phyloP scores from a whole-genome alignment of 2,113 vertebrate genomes.

The Colaptes auratus region DNA sequence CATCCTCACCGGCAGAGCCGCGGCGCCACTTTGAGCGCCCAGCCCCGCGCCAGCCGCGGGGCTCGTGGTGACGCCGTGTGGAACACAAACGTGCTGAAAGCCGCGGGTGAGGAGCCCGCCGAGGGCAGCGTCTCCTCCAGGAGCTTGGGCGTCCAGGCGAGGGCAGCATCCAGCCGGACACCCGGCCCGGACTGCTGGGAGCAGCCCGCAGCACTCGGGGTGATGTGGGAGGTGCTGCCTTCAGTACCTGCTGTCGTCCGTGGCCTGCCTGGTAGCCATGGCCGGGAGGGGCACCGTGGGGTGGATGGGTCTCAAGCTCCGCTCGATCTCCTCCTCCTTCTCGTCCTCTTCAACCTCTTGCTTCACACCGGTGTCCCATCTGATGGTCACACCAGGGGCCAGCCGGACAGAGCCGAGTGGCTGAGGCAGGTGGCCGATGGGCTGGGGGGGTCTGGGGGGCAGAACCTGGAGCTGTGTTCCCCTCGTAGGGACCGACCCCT shows the following conservation, averaged over 20 bases:
- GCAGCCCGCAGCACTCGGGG: not conserved
- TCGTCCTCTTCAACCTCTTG: not conserved
- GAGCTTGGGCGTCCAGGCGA: not conserved
- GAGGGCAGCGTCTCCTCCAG: not conserved
- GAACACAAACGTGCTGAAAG: not conserved
- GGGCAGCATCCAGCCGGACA: not conserved
- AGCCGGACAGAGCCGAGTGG: constrained; percentile 45
- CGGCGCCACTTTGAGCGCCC: no score
- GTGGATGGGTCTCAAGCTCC: constrained; percentile 4
- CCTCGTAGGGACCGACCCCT: rapidly evolving
- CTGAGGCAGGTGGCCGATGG: not conserved
- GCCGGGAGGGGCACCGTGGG: not conserved
- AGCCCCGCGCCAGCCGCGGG: no score
- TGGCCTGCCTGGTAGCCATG: not conserved
- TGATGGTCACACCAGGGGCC: constrained; percentile 72
- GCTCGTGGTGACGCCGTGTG: not conserved
- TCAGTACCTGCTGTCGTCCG: not conserved
- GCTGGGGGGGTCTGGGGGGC: rapidly evolving
- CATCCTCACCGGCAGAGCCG: not conserved
- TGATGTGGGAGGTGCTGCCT: not conserved
- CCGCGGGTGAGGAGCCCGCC: rapidly evolving
- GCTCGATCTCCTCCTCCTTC: rapidly evolving
- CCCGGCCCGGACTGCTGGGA: not conserved
- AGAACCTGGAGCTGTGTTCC: rapidly evolving
- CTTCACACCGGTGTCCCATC: not conserved